phyloP scores from a whole-genome alignment of 2,113 vertebrate genomes.

The Corythaixoides concolor region DNA sequence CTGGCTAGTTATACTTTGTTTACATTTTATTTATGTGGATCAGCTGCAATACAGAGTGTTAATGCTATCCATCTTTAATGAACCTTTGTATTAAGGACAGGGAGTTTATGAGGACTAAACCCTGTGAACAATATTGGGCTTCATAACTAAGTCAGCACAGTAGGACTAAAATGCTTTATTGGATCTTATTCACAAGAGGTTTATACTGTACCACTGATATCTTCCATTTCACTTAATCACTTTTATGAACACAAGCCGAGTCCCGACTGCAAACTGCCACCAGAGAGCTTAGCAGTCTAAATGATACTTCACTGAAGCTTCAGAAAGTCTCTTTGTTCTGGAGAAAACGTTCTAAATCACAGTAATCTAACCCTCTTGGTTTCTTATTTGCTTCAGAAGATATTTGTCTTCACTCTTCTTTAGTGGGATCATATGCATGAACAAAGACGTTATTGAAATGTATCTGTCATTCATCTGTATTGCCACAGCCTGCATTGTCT shows the following conservation, averaged over 20 bases:
- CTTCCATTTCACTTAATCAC: neutral
- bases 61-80: neutral
- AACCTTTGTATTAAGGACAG: neutral
- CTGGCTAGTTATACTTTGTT: neutral
- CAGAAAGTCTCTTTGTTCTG: slow-evolving; percentile 35
- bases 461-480: neutral
- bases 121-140: neutral
- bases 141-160: neutral
- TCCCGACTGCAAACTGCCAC: neutral
- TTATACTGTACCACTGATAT: neutral
- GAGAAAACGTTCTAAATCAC: slow-evolving; percentile 13
- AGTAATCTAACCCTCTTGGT: neutral
- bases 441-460: neutral
- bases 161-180: slow-evolving; percentile 19
- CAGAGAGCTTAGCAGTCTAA: slow-evolving; percentile 24
- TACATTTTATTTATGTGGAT: neutral
- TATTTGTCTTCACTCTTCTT: neutral
- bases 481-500: neutral
- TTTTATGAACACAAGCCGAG: neutral
- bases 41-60: neutral
- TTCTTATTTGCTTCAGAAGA: neutral
- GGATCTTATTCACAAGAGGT: neutral
- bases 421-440: neutral
- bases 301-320: neutral
- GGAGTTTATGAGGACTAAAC: slow-evolving; percentile 1